Evolutionary conservation across 2,888 invertebrate genomes (phyloP), one percentile per base, ranked within the genome.

Genomic region (Shargacucullia verbasci): DNA sequence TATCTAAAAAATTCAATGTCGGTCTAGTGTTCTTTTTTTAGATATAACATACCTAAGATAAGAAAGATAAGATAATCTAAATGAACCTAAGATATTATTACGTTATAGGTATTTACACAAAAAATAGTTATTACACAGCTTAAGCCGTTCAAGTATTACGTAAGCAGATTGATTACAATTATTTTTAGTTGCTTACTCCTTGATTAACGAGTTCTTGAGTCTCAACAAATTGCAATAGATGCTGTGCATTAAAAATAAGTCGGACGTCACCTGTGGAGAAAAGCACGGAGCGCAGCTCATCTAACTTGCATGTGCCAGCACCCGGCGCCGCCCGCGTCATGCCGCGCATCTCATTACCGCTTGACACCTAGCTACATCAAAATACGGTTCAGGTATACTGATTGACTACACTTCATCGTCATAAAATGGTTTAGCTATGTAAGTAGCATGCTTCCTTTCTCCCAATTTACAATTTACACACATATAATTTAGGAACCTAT

Each of bases 261-360:
- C 66, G 67, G 70, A 78, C 76, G 82, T 82, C 87, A 90, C 85
- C 87, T 88, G 86, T 82, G 79, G 76, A 81, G 79, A 80, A 8
- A 79, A 59, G 57, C 49, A 66, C 69, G 68, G 70, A 70, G 63
- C 65, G 71, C 67, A 61, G 73, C 83, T 90, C 89, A 89, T 90
- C 81, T 83, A 88, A 89, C 82, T 88, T 91, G 87, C 86, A 91
- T 87, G 82, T 77, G 69, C 80, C 67, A 76, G 77, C 84, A 75
- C 79, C 79, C 71, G 68, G 73, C 76, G 62, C 66, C 70, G 70
- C 75, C 52, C 69, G 76, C 70, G 66, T 65, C 80, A 71, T 76
- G 70, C 73, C 63, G 73, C 61, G 82, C 83, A 83, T 85, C 81
- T 82, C 85, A 80, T 85, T 84, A 84, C 76, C 67, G 53, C 56